These are phyloP conservation scores for Orgyia antiqua DNA, from an alignment of 2,888 invertebrate genomes.

Conservation along the genomic window DNA sequence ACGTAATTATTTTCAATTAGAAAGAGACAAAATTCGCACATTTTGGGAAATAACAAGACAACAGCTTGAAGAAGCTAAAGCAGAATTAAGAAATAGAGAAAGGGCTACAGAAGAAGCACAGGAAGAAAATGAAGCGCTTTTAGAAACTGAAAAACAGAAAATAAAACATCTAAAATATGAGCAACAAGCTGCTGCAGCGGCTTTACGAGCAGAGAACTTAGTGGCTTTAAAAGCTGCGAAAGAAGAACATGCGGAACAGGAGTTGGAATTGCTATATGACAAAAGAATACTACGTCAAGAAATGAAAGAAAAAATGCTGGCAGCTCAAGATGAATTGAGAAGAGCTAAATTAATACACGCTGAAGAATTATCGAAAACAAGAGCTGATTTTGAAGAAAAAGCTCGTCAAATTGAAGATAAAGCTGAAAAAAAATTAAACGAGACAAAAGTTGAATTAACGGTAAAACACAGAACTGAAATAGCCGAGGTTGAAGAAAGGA, in stretches of 20 bases:
- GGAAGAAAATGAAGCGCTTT: conserved; percentile 91
- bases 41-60: conserved; percentile 97
- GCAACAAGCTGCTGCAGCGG: conserved; percentile 90
- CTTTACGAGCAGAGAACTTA: conserved; percentile 90
- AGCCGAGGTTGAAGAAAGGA: conserved; percentile 93
- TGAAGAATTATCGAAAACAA: conserved; percentile 81
- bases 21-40: conserved; percentile 94
- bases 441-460: conserved; percentile 83
- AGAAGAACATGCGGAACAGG: conserved; percentile 88
- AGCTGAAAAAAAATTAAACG: conserved; percentile 85
- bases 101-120: conserved; percentile 92
- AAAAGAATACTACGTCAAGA: conserved; percentile 82
- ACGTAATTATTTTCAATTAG: conserved; percentile 95
- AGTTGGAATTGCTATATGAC: conserved; percentile 86
- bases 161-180: conserved; percentile 96
- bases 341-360: conserved; percentile 86
- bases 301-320: conserved; percentile 82
- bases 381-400: conserved; percentile 69
- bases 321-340: conserved; percentile 85
- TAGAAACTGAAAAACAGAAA: conserved; percentile 94
- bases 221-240: conserved; percentile 89
- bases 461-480: conserved; percentile 89
- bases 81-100: conserved; percentile 81
- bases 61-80: conserved; percentile 90
- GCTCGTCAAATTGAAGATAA: conserved; percentile 74